Evolutionary conservation across 2,113 vertebrate genomes (phyloP), one percentile per base, ranked within the genome.

Genomic region (Climacteris rufus): DNA sequence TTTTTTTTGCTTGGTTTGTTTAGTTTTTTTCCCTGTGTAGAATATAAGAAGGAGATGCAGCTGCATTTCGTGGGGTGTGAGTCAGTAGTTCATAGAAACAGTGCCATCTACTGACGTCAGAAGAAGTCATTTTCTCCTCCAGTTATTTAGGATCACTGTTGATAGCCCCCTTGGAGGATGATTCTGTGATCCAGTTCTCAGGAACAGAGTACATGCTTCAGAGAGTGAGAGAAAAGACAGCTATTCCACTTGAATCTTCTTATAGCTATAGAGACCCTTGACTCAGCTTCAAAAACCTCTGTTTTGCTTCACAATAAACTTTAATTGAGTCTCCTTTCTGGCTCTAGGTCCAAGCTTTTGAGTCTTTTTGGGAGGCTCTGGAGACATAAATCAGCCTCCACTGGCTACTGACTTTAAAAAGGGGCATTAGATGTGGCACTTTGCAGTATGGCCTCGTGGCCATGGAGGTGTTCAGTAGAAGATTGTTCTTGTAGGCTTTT

Each of bases 61-160:
- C 80, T 71, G 68, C 56, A 15, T 65, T 94, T 85, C 68, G 65
- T 39, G 42, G 35, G 44, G 31, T 37, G 22, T 33, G 4, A 50
- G 45, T 42, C 15, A 27, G 75, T 92, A 97, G 91, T 60, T 87
- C 96, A 96, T 97, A 95, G 94, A 97, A 95, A 96, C 93, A 97
- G 93, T 97, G 96, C 96, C 96, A 97, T 96, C 96, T 97, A 95
- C 93, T 96, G 96, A 82, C 11, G 8, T 8, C 47, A 87, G 7
- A 68, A 47, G 18, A 75, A 70, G 52, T 23, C 0, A 60, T 89
- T 35, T 82, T 72, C 59, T 37, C 61, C 66, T 68, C 64, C 68
- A 54, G 0, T 65, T 83, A 19, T 17, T 80, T 40, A 17, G 24
- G n/a, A 82, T 20, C 19, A 39, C 22, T 9, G 1, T 2, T 52